Percentiles rank a stretch among this genome's conserved stretches.
Conservation (phyloP, 2,797 vertebrate genomes). For the Coranthus polyacanthus region DNA sequence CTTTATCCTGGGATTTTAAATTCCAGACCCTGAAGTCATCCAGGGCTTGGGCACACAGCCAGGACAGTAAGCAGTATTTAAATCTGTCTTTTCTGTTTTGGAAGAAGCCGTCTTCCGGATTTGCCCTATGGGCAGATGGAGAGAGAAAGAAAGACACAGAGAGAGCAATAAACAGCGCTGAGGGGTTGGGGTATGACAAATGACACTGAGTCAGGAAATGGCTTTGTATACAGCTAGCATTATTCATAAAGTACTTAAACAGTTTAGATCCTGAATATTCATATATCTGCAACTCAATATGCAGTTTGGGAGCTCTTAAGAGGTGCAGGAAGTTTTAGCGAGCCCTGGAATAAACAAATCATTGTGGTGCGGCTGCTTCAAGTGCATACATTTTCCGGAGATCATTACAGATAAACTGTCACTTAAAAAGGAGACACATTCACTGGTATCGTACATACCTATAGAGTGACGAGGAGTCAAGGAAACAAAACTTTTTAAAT, state of each 20-base stretch:
- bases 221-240: slow-evolving; percentile 24
- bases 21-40: slow-evolving; percentile 45
- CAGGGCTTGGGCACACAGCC: slow-evolving; percentile 31
- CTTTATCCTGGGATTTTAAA: slow-evolving; percentile 37
- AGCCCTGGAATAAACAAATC: slow-evolving; percentile 38
- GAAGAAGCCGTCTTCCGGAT: slow-evolving; percentile 34
- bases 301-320: slow-evolving; percentile 35
- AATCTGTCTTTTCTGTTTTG: slow-evolving; percentile 54
- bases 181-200: slow-evolving; percentile 33
- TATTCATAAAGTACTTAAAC: slow-evolving; percentile 44
- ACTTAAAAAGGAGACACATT: no score
- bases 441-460: no score
- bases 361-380: slow-evolving; percentile 8
- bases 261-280: slow-evolving; percentile 61
- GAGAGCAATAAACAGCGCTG: slow-evolving; percentile 17
- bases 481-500: slow-evolving; percentile 1
- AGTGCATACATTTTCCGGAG: slow-evolving; percentile 18
- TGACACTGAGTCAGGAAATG: slow-evolving; percentile 34
- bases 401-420: slow-evolving; percentile 13
- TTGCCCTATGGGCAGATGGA: slow-evolving; percentile 44
- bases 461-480: neutral
- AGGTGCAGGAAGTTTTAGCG: slow-evolving; percentile 16
- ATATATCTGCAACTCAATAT: slow-evolving; percentile 45
- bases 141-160: neutral
- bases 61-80: slow-evolving; percentile 50